Percentiles rank a stretch among this genome's conserved stretches.
phyloP scores from a whole-genome alignment of 2,113 vertebrate genomes.

The Callithrix jacchus region DNA sequence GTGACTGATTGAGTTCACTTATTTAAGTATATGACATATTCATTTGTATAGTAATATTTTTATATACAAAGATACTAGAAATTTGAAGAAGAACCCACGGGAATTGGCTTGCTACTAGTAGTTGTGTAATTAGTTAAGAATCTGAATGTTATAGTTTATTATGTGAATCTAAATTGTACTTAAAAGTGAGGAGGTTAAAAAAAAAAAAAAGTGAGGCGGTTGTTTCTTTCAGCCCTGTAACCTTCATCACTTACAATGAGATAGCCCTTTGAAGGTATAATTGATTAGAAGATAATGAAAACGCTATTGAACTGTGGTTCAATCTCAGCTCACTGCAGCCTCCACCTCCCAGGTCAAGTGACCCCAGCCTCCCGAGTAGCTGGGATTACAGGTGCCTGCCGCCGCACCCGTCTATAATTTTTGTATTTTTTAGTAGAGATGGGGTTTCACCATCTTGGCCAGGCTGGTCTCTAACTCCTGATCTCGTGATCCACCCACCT shows the following conservation, averaged over 20 bases:
- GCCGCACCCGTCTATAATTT: no score
- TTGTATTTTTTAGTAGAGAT: no score
- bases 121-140: slow-evolving; percentile 55
- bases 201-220: background rate
- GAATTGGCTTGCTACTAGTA: background rate
- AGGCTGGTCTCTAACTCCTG: no score
- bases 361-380: no score
- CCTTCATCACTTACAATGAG: slow-evolving; percentile 51
- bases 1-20: slow-evolving; percentile 23
- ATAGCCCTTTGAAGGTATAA: slow-evolving; percentile 23
- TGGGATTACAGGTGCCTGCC: no score
- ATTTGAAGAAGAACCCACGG: background rate
- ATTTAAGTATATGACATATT: slow-evolving; percentile 36
- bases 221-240: background rate
- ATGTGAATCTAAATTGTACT: slow-evolving; percentile 26
- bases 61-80: slow-evolving; percentile 10
- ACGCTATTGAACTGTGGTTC: background rate
- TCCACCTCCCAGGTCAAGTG: no score
- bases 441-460: no score
- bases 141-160: slow-evolving; percentile 28
- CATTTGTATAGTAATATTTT: slow-evolving; percentile 16
- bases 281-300: slow-evolving; percentile 56
- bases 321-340: no score
- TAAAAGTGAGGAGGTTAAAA: background rate
- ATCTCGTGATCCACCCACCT: no score